Percentiles rank a stretch among this genome's conserved stretches.
Evolutionary conservation across 2,888 invertebrate species (phyloP).

Genomic region (Lissonota sp.): DNA sequence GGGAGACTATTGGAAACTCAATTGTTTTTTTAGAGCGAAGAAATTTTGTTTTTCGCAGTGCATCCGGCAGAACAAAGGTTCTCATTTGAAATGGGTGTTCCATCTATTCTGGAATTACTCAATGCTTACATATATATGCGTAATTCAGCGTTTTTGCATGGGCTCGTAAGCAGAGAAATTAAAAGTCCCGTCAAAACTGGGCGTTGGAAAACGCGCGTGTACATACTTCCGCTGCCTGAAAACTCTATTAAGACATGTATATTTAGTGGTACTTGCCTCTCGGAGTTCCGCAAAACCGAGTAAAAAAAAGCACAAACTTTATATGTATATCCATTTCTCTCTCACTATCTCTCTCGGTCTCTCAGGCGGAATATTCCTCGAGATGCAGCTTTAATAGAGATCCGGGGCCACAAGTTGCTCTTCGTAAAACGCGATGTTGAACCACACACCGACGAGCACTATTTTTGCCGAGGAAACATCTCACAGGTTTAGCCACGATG

Average conservation of each 20-base stretch:
- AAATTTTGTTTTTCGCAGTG: no score
- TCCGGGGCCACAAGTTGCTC: constrained; percentile 50
- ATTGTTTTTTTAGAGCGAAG: no score
- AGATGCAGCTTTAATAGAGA: constrained; percentile 40
- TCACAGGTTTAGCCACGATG: constrained; percentile 1
- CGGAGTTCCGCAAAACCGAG: background rate
- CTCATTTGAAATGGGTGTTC: background rate
- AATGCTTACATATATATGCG: background rate
- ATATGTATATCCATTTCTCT: background rate
- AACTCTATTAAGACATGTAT: constrained; percentile 41
- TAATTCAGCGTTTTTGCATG: background rate
- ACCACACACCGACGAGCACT: background rate
- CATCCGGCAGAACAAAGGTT: no score
- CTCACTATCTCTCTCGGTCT: background rate
- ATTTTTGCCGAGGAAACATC: constrained; percentile 6
- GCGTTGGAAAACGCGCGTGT: constrained; percentile 2
- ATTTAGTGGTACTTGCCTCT: background rate
- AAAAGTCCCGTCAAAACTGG: constrained; percentile 48
- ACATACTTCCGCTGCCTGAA: background rate
- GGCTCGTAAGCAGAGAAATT: constrained; percentile 27
- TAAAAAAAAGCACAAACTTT: background rate
- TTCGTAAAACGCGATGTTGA: background rate
- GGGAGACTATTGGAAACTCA: no score
- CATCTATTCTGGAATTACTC: background rate
- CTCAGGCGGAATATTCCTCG: background rate